Percentiles rank a stretch among this genome's conserved stretches.
phyloP scores from a whole-genome alignment of 2,113 vertebrate species.

The Neotragus pygmaeus region DNA sequence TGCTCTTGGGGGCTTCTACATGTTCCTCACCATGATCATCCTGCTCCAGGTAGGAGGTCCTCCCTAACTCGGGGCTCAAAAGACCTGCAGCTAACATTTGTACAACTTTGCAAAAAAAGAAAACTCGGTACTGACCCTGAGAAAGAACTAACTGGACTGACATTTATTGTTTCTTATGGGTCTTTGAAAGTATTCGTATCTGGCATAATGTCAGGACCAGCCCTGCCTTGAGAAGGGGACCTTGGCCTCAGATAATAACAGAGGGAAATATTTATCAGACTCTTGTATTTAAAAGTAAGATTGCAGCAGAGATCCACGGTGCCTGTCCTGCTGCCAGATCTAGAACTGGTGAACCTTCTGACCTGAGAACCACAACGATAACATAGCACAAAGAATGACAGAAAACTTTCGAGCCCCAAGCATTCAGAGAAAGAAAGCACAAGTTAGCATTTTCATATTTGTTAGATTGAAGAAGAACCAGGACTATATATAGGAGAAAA shows the following conservation, averaged over 20 bases:
- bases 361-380: not conserved
- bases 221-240: not conserved
- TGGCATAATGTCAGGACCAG: not conserved
- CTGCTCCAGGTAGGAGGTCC: conserved; percentile 89
- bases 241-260: not conserved
- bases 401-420: not conserved
- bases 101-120: not conserved
- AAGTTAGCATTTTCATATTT: not conserved
- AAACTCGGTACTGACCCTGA: not conserved
- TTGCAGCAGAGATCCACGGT: not conserved
- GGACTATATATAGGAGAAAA: not conserved
- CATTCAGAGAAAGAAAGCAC: not conserved
- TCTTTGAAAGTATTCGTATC: not conserved
- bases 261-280: not conserved
- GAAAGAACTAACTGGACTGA: not conserved
- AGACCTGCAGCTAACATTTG: not conserved
- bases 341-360: not conserved
- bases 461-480: not conserved
- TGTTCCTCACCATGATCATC: conserved; percentile 97
- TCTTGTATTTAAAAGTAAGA: not conserved
- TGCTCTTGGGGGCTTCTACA: conserved; percentile 86
- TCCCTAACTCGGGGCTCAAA: not conserved
- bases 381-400: not conserved
- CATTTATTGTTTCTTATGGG: not conserved
- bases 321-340: not conserved